Evolutionary conservation across 2,888 invertebrate genomes (phyloP), one percentile per base, ranked within the genome.

Genomic region (Ochropleura leucogaster): DNA sequence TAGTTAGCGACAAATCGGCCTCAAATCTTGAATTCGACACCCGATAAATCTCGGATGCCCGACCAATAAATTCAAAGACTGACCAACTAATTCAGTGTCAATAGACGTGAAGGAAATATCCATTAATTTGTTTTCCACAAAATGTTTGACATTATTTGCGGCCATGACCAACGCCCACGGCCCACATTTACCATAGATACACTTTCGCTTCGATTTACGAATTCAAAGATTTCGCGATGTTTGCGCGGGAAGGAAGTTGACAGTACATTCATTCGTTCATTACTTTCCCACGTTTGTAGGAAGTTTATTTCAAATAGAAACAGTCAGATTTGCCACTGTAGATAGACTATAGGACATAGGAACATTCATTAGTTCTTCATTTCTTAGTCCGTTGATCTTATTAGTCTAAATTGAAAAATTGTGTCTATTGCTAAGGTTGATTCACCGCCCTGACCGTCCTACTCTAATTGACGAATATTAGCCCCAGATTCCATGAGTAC

Each of bases 201-300:
- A 87, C 74, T 87, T 88, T 88, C 79, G 72, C 81, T 85, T 83
- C 53, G 67, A 76, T 76, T 79, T 68, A 70, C 57, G 49, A 74
- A 83, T 87, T 77, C 47, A 66, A 78, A 62, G 62, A 62, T 44
- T 62, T 62, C 44, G 44, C 7, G 47, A 76, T 40, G 66, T 67
- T 76, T 57, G 44, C 44, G 78, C 70, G 73, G 71, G 62, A 77
- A 82, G 79, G 60, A 80, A 80, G 77, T 66, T 75, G 69, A 30
- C 57, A 57, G 30, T 59, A 59, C n/a, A 57, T 64, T 65, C 64
- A 65, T 67, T 44, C 55, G 20, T 75, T 55, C 59, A 67, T 73
- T 47, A n/a, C 0, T 62, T 82, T 85, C 76, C 40, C 74, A 80
- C 74, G 66, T 10, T 42, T 20, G 47, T 63, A 63, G 16, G 77